These are phyloP conservation scores for Nematostella vectensis DNA, from an alignment of 92 coral and sea anemone species.

Conservation along the genomic window DNA sequence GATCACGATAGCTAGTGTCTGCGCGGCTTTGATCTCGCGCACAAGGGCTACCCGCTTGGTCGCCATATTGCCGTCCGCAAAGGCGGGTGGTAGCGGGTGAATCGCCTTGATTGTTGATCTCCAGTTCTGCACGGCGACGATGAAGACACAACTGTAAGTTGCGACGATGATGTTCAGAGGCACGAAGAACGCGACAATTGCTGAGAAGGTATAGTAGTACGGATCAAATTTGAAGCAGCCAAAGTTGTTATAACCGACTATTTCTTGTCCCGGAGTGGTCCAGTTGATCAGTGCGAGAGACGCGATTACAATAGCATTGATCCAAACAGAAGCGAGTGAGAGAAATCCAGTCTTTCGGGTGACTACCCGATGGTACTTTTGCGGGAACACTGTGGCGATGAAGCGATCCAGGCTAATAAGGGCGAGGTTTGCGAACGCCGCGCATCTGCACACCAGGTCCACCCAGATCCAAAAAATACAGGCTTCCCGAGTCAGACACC, in stretches of 20 bases:
- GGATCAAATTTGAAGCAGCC: constrained; percentile 37
- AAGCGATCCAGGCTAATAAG: constrained; percentile 41
- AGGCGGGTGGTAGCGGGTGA: constrained; percentile 15
- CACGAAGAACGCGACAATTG: constrained; percentile 33
- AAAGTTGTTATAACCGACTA: constrained; percentile 20
- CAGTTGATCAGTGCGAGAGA: constrained; percentile 32
- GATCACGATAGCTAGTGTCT: constrained; percentile 42
- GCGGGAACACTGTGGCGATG: constrained; percentile 38
- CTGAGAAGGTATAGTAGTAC: constrained; percentile 40
- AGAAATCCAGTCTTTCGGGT: constrained; percentile 14
- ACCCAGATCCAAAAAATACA: constrained; percentile 36
- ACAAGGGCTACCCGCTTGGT: constrained; percentile 13
- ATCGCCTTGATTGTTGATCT: constrained; percentile 17
- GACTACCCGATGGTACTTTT: constrained; percentile 36
- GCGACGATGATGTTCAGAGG: constrained; percentile 24
- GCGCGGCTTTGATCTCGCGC: constrained; percentile 54
- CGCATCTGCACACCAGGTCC: constrained; percentile 47
- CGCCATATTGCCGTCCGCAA: constrained; percentile 19
- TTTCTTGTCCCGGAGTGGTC: constrained; percentile 22
- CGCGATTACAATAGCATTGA: constrained; percentile 26
- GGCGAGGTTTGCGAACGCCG: constrained; percentile 41
- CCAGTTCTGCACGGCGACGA: constrained; percentile 12
- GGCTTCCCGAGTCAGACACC: constrained; percentile 19
- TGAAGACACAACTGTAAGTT: constrained; percentile 19
- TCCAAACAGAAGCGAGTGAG: constrained; percentile 22